These are phyloP conservation scores for Hoplodrina ambigua DNA, from an alignment of 2,888 invertebrate genomes.

Conservation along the genomic window DNA sequence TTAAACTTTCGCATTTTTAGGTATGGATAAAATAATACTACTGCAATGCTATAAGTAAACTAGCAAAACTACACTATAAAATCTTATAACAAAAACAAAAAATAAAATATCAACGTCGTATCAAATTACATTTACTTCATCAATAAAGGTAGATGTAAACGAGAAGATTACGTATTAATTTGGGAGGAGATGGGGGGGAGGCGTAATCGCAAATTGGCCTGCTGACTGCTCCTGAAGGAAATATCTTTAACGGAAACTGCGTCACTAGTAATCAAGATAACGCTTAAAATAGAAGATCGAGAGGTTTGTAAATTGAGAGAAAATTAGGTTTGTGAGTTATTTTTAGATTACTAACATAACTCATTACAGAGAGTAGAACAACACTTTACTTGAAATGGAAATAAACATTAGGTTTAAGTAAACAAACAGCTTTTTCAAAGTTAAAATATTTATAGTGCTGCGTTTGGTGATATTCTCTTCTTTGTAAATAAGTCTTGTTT, in stretches of 20 bases:
- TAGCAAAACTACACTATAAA: too few species aligned
- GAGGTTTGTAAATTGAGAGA: not conserved
- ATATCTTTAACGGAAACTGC: conserved; percentile 33
- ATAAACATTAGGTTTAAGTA: too few species aligned
- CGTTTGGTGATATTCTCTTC: too few species aligned
- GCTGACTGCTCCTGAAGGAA: conserved; percentile 6
- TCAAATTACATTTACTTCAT: conserved; percentile 49
- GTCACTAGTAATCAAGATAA: conserved; percentile 23
- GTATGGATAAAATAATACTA: too few species aligned
- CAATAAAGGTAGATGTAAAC: conserved; percentile 40
- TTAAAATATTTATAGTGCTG: too few species aligned
- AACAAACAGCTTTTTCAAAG: too few species aligned
- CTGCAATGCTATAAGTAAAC: too few species aligned
- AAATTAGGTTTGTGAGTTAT: not conserved
- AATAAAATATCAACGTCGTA: conserved; percentile 15
- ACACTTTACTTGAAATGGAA: too few species aligned
- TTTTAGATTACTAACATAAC: not conserved
- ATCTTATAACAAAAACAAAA: too few species aligned
- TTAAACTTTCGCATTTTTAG: too few species aligned
- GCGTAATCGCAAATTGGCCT: conserved; percentile 36
- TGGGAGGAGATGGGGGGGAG: not conserved
- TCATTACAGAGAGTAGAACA: not conserved
- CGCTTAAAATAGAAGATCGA: conserved; percentile 15
- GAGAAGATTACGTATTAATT: conserved; percentile 54
- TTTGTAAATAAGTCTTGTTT: too few species aligned